Evolutionary conservation across 2,888 invertebrate genomes (phyloP), one percentile per base, ranked within the genome.

Genomic region (Graphium colonna): DNA sequence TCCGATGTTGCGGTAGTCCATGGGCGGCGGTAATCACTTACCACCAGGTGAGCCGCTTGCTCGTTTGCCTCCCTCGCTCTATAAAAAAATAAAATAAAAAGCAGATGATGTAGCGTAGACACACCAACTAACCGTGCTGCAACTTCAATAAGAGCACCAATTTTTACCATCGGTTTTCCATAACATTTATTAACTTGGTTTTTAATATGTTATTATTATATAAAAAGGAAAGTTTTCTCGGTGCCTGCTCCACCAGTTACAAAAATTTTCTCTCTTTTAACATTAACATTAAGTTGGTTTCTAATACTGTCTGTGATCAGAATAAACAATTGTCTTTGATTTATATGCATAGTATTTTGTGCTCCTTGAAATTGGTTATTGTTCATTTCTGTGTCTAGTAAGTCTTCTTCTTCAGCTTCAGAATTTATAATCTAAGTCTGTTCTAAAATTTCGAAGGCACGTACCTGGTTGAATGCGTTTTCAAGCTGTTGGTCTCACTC

Each of bases 121-220:
- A 60, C 64, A 51, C 47, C 50, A 1, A 68, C 56, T 38, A 69
- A 33, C 33, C 33, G 33, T 33, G 71, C 69, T 55, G 71, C 71
- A 38, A 72, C 73, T 9, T 68, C 71, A 39, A 68, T 71, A 1
- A 67, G 56, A 36, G 70, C 63, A 48, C 61, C 58, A 17, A 64
- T 53, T 57, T 60, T 63, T 3, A 64, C 62, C 8, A 53, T 58
- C 7, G 17, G 28, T 46, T 65, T 59, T 46, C 56, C 58, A 57
- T 62, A 65, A 48, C 62, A 65, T 50, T 62, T 51, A 44, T 56
- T 58, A 0, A 65, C 49, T 60, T 62, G 60, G 28, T 64, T 52
- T 52, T 49, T n/a, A n/a, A n/a, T 43, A 12, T 63, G 18, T 40
- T 60, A 7, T 28, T 64, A 10, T 33, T 33, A 10, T 33, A 33